phyloP scores from a whole-genome alignment of 2,797 vertebrate genomes.

The Hybognathus amarus region DNA sequence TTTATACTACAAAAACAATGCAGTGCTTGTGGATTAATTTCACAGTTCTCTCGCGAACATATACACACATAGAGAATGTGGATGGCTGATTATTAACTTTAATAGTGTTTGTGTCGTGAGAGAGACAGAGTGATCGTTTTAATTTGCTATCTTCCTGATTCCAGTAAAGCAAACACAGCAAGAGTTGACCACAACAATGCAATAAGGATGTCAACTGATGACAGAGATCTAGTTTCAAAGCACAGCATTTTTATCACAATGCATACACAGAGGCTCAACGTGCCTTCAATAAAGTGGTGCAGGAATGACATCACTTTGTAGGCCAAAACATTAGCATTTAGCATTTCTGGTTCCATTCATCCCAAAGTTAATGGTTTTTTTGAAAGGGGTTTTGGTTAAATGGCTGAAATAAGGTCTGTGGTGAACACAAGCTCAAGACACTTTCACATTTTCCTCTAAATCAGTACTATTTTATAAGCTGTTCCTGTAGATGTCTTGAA shows the following conservation, averaged over 20 bases:
- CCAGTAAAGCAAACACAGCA: neutral
- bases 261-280: neutral
- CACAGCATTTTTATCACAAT: neutral
- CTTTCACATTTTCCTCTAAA: too few relatives aligned
- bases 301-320: too few relatives aligned
- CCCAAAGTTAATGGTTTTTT: too few relatives aligned
- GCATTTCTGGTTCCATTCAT: too few relatives aligned
- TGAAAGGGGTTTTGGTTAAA: too few relatives aligned
- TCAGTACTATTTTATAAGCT: too few relatives aligned
- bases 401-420: too few relatives aligned
- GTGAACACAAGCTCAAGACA: too few relatives aligned
- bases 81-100: conserved; percentile 48
- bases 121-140: conserved; percentile 17
- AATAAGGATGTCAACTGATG: conserved; percentile 8
- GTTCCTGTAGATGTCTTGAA: too few relatives aligned
- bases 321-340: too few relatives aligned
- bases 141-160: neutral
- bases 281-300: neutral
- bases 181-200: conserved; percentile 22
- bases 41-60: neutral
- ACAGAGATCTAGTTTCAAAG: conserved; percentile 12
- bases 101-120: conserved; percentile 45
- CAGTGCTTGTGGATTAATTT: conserved; percentile 13
- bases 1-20: conserved; percentile 20
- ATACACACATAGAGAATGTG: neutral